A percentile compares a stretch with the other conserved stretches of the same genome.
phyloP scores from a whole-genome alignment of 1,140 invertebrate genomes.

The Magallana gigas region DNA sequence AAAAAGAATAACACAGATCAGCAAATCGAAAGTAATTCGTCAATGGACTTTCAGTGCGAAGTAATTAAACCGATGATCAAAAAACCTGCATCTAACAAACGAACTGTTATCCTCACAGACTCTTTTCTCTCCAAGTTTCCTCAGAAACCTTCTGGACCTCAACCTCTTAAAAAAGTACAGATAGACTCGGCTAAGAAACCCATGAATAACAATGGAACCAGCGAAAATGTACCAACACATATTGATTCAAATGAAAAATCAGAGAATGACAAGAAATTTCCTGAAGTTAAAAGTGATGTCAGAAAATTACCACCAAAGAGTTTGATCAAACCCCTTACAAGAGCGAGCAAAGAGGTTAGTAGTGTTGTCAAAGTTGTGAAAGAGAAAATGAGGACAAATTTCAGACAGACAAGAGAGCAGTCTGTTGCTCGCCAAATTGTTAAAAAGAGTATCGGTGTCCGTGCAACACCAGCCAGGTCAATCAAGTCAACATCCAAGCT shows the following conservation, averaged over 20 bases:
- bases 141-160: background rate
- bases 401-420: slow-evolving; percentile 1
- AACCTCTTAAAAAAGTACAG: no score
- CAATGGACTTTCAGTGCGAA: background rate
- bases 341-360: background rate
- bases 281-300: background rate
- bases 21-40: background rate
- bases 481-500: background rate
- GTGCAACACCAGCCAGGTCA: background rate
- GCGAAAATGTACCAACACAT: no score
- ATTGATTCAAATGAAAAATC: background rate
- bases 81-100: background rate
- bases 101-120: background rate
- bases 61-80: background rate
- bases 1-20: background rate
- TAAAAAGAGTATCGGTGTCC: background rate
- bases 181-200: no score
- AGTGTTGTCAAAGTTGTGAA: background rate
- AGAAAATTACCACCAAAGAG: background rate
- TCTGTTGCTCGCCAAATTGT: slow-evolving; percentile 2
- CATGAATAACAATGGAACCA: no score
- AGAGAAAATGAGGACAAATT: background rate
- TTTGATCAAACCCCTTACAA: background rate
- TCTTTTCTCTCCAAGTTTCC: background rate
- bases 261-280: background rate